Percentiles rank a stretch among this genome's conserved stretches.
These are phyloP conservation scores for Cephalopholis sonnerati DNA, from an alignment of 2,113 vertebrate species.

Conservation along the genomic window DNA sequence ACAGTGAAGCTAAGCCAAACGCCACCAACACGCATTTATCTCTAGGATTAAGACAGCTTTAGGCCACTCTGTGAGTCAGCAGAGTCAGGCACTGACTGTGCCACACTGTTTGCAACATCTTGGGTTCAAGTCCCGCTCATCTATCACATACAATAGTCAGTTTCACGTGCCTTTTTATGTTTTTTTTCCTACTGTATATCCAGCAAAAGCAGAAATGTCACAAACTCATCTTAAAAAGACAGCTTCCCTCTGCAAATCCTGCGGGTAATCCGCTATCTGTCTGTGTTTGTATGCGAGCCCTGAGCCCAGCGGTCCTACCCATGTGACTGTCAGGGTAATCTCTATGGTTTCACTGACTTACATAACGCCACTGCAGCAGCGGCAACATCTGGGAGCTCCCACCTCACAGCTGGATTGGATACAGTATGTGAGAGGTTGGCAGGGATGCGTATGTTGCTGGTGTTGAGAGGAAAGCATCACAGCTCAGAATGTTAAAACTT, in stretches of 20 bases:
- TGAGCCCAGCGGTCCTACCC: constrained; percentile 45
- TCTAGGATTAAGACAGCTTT: constrained; percentile 44
- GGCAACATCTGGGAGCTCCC: constrained; percentile 73
- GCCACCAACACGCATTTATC: constrained; percentile 38
- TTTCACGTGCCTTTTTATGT: not conserved
- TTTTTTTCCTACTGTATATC: not conserved
- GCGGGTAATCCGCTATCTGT: constrained; percentile 68
- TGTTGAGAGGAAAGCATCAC: not conserved
- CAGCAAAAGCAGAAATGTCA: constrained; percentile 44
- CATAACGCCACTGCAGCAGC: constrained; percentile 52
- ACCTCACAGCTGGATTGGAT: constrained; percentile 56
- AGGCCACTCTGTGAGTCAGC: constrained; percentile 51
- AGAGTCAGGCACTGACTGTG: not conserved
- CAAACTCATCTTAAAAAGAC: constrained; percentile 51
- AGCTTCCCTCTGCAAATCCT: constrained; percentile 67
- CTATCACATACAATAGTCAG: constrained; percentile 19
- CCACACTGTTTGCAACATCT: constrained; percentile 15
- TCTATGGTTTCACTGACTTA: constrained; percentile 61
- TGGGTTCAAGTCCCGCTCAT: constrained; percentile 28
- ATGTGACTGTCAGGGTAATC: constrained; percentile 72
- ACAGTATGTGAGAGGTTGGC: constrained; percentile 21
- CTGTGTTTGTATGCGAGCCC: constrained; percentile 51
- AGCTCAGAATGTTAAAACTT: not conserved
- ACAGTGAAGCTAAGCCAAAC: constrained; percentile 29
- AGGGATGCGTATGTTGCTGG: not conserved